Conservation (phyloP, 1,140 invertebrate species). For the Ctenoplectra terminalis region DNA sequence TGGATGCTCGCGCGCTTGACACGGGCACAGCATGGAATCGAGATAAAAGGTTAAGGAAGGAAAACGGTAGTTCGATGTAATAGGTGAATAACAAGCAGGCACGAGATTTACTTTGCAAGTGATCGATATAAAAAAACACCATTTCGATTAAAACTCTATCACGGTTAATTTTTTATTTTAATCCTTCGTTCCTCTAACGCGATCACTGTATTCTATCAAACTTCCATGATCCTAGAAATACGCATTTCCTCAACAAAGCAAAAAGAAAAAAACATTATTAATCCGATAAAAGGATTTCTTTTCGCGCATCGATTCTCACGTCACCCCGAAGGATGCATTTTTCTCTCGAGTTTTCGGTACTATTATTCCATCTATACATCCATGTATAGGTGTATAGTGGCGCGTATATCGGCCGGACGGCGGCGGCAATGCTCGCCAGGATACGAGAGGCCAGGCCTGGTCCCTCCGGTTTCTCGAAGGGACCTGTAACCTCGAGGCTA, state of each 20-base stretch:
- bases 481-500: conserved; percentile 80
- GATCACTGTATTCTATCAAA: not conserved
- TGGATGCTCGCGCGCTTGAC: conserved; percentile 1
- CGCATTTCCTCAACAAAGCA: not conserved
- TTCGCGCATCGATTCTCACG: conserved; percentile 39
- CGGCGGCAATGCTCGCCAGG: not conserved
- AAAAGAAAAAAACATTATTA: conserved; percentile 5
- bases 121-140: too few species aligned
- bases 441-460: conserved; percentile 29
- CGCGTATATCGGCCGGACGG: conserved; percentile 16
- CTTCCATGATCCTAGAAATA: not conserved
- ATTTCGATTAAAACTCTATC: not conserved
- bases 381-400: not conserved
- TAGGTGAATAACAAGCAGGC: conserved; percentile 15
- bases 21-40: not conserved
- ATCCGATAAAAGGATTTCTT: conserved; percentile 30
- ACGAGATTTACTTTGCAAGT: too few species aligned
- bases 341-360: conserved; percentile 22
- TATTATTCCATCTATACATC: conserved; percentile 43
- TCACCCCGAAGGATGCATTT: conserved; percentile 42
- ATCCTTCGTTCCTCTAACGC: not conserved
- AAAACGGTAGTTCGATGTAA: not conserved
- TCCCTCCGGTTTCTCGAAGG: conserved; percentile 69
- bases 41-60: conserved; percentile 32
- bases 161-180: not conserved